Percentiles rank a stretch among this genome's conserved stretches.
phyloP scores from a whole-genome alignment of 2,797 vertebrate genomes.

The Emys orbicularis region DNA sequence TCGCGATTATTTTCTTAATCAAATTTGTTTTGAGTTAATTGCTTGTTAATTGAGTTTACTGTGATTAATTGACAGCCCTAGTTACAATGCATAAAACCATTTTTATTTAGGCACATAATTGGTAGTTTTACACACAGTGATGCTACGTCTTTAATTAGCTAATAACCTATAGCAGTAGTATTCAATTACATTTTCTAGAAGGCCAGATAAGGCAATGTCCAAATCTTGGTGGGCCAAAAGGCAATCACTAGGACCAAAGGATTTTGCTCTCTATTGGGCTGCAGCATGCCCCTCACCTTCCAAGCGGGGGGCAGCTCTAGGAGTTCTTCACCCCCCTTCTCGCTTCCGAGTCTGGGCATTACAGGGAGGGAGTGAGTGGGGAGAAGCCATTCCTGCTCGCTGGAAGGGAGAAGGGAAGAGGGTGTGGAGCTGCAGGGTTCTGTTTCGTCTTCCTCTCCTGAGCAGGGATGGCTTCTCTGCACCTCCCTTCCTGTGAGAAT shows the following conservation, averaged over 20 bases:
- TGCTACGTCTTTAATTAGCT: background rate
- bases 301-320: background rate
- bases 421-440: background rate
- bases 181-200: background rate
- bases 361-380: background rate
- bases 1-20: no score
- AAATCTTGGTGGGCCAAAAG: background rate
- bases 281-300: background rate
- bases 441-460: background rate
- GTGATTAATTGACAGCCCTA: background rate
- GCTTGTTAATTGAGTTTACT: no score
- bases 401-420: background rate
- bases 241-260: background rate
- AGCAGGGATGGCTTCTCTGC: background rate
- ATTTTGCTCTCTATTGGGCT: background rate
- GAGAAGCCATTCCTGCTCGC: background rate
- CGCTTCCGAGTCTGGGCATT: background rate
- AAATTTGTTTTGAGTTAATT: no score
- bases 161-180: background rate
- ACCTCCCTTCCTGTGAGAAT: background rate
- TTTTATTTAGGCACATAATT: background rate
- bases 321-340: background rate
- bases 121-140: background rate
- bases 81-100: background rate
- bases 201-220: background rate